Base-by-base conservation (phyloP, 2,113 vertebrate species). In the Chaetops frenatus region DNA sequence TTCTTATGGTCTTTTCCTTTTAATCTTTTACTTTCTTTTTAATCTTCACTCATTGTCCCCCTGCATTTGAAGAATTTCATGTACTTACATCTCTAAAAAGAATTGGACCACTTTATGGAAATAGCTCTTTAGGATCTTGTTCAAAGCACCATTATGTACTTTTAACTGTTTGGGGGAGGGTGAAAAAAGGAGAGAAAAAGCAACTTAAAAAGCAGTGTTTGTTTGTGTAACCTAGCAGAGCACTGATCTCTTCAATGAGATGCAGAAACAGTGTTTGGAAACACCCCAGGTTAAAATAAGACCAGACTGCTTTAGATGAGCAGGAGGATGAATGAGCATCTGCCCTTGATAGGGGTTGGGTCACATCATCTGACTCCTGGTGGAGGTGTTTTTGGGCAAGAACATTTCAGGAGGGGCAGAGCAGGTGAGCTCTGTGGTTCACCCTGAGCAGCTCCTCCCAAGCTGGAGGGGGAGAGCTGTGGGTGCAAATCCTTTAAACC, bases 21-120 rank as follows among this genome's bases (percentile, higher is more conserved):
- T 98, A 98, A 98, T 98, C 98, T 98, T 98, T 97, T 97, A 96
- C 97, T 97, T 97, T 97, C 98, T 98, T 98, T 98, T 98, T 98
- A 98, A 98, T 98, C 98, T 98, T 98, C 94, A 94, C 81, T 89
- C 95, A 96, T 97, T 97, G 98, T 97, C 95, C 96, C 96, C 70
- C 96, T 67, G 28, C 96, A 97, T 95, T 97, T 97, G 97, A 97
- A 92, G 93, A 97, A 94, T 97, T 97, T 97, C 85, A 56, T 60
- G 88, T 98, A 95, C 96, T 97, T 94, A 92, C 93, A 94, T 97
- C 95, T 97, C 97, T 96, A 95, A 97, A 97, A 96, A 86, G 97
- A 97, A 94, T 78, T 69, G 96, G 95, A 96, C 85, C 91, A 91
- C 94, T 97, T 97, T 93, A 97, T 96, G 95, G 96, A 97, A 97